Conservation (phyloP, 2,888 invertebrate species). For the Patella caerulea region DNA sequence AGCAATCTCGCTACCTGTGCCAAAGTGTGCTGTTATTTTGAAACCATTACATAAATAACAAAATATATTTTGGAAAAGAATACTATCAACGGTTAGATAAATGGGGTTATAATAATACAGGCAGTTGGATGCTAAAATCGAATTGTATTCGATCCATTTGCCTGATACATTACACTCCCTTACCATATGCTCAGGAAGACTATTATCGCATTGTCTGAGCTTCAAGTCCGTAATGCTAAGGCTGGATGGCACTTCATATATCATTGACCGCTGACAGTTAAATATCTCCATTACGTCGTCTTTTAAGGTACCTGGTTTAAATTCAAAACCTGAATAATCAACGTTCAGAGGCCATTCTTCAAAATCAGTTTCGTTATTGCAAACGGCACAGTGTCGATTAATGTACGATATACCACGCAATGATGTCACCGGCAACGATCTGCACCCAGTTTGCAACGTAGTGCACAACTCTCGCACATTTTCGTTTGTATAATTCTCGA, state of each 20-base stretch:
- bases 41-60: constrained; percentile 35
- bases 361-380: not conserved
- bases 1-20: no score
- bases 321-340: no score
- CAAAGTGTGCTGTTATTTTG: not conserved
- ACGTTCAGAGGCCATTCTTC: not conserved
- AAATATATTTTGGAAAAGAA: constrained; percentile 35
- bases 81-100: not conserved
- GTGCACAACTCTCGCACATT: not conserved
- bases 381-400: not conserved
- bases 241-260: no score
- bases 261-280: no score
- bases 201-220: constrained; percentile 1
- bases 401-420: not conserved
- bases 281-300: no score
- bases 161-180: constrained; percentile 17
- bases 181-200: not conserved
- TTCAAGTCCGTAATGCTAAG: no score
- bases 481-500: not conserved
- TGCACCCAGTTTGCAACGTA: not conserved
- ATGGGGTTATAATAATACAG: not conserved
- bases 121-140: not conserved
- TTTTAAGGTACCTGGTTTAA: no score
- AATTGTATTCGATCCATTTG: not conserved
- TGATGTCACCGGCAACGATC: not conserved